Evolutionary conservation across 2,888 invertebrate species (phyloP).

Genomic region (Seira musarum): DNA sequence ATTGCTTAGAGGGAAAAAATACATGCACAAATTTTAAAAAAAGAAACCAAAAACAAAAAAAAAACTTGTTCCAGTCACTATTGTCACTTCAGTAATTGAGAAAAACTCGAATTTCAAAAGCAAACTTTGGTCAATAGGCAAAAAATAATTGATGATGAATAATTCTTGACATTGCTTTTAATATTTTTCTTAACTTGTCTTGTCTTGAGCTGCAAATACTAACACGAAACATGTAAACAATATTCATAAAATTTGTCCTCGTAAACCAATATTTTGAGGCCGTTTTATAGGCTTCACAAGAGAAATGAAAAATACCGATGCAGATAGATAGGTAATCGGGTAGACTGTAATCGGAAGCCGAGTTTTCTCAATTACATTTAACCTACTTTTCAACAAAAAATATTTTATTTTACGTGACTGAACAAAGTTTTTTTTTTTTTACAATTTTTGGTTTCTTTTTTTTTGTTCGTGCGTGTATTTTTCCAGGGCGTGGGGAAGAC

Average conservation of each 20-base stretch:
- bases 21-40: neutral
- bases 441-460: constrained; percentile 22
- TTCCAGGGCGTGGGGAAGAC: constrained; percentile 63
- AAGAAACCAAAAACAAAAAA: neutral
- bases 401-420: constrained; percentile 34
- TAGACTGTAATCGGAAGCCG: constrained; percentile 3
- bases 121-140: constrained; percentile 62
- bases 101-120: constrained; percentile 60
- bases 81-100: constrained; percentile 58
- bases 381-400: constrained; percentile 14
- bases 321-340: neutral
- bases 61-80: constrained; percentile 30
- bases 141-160: constrained; percentile 2
- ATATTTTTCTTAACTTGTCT: constrained; percentile 33
- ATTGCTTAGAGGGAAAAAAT: neutral
- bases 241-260: constrained; percentile 26
- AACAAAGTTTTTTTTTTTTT: constrained; percentile 33
- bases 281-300: too few relatives aligned
- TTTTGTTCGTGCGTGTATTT: constrained; percentile 41
- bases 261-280: too few relatives aligned
- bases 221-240: constrained; percentile 31
- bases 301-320: too few relatives aligned
- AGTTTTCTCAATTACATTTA: constrained; percentile 53
- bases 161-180: neutral
- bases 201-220: constrained; percentile 40